Evolutionary conservation across 2,888 invertebrate species (phyloP).

Genomic region (Macaria notata): DNA sequence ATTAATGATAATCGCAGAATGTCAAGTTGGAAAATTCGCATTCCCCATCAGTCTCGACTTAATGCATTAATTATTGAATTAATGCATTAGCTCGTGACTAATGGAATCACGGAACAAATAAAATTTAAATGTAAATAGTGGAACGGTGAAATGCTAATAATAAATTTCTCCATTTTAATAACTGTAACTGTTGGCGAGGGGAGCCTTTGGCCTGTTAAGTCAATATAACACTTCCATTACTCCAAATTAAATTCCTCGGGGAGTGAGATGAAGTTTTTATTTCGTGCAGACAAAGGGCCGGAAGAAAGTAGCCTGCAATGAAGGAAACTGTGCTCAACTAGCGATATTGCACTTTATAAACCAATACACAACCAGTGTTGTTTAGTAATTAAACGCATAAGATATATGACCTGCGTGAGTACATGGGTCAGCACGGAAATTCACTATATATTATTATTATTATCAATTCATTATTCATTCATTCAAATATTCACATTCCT

Average conservation of each 20-base stretch:
- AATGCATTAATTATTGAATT: slow-evolving; percentile 55
- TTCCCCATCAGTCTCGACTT: slow-evolving; percentile 42
- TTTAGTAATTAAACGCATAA: no score
- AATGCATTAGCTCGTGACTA: slow-evolving; percentile 74
- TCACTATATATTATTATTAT: no score
- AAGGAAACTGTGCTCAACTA: slow-evolving; percentile 38
- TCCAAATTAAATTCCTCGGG: slow-evolving; percentile 81
- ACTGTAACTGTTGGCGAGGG: slow-evolving; percentile 76
- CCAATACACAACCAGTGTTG: no score
- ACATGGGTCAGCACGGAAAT: no score
- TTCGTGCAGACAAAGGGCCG: slow-evolving; percentile 64
- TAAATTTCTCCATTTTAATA: slow-evolving; percentile 83
- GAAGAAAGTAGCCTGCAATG: slow-evolving; percentile 60
- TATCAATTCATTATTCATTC: no score
- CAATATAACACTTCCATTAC: slow-evolving; percentile 83
- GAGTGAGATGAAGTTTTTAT: slow-evolving; percentile 81
- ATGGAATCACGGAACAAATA: slow-evolving; percentile 81
- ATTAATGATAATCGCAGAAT: slow-evolving; percentile 51
- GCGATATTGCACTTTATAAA: slow-evolving; percentile 34
- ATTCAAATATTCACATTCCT: no score
- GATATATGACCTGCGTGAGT: no score
- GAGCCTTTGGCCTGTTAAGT: slow-evolving; percentile 81
- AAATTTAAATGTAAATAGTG: slow-evolving; percentile 82
- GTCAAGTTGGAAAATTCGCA: slow-evolving; percentile 37
- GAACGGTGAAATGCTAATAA: slow-evolving; percentile 78